A percentile compares a stretch with the other conserved stretches of the same genome.
Evolutionary conservation across 2,888 invertebrate genomes (phyloP).

Genomic region (Timandra comae): DNA sequence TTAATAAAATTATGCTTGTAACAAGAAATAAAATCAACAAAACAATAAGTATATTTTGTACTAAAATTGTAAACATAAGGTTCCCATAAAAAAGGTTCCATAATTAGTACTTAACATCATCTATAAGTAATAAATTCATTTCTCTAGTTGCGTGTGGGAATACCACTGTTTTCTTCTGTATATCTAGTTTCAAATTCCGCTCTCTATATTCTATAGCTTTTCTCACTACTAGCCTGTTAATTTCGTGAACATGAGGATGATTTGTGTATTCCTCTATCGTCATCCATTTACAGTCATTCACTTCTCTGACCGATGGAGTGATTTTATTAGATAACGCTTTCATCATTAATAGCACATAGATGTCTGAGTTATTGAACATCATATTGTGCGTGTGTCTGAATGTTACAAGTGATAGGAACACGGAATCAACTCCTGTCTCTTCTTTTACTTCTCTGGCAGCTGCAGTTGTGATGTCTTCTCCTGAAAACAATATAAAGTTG

Average conservation of each 20-base stretch:
- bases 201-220: conserved; percentile 80
- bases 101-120: conserved; percentile 27
- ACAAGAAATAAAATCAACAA: no score
- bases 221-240: conserved; percentile 80
- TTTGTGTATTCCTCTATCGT: conserved; percentile 81
- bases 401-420: conserved; percentile 84
- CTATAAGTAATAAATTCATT: conserved; percentile 49
- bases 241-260: conserved; percentile 83
- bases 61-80: no score
- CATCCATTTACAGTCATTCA: conserved; percentile 89
- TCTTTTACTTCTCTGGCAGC: conserved; percentile 91
- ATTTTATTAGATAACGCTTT: conserved; percentile 80
- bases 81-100: no score
- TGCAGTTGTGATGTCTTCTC: conserved; percentile 88
- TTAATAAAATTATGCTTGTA: background rate
- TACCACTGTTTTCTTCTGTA: conserved; percentile 66
- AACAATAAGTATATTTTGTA: no score
- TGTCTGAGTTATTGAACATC: conserved; percentile 89
- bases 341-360: conserved; percentile 87
- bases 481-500: conserved; percentile 57
- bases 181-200: conserved; percentile 77
- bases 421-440: conserved; percentile 88
- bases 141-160: conserved; percentile 50
- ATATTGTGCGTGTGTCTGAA: conserved; percentile 87
- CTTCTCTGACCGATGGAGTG: conserved; percentile 83